Conservation (phyloP, 2,113 vertebrate species). For the Coptodon bakossiorum region DNA sequence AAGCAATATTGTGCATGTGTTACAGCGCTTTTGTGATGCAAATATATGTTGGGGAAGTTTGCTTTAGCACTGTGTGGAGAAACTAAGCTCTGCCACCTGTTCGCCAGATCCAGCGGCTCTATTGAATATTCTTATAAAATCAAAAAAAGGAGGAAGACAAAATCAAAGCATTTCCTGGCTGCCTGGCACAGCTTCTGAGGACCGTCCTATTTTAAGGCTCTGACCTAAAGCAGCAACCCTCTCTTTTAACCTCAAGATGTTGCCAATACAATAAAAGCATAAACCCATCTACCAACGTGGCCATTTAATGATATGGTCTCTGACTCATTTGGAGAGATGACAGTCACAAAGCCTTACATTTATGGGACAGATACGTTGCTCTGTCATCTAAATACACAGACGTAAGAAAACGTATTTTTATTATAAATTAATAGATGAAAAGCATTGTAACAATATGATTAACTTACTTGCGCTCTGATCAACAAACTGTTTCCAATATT, state of each 20-base stretch:
- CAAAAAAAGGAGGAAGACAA: conserved; percentile 12
- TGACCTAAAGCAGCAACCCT: conserved; percentile 64
- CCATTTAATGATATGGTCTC: conserved; percentile 6
- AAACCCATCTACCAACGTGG: neutral
- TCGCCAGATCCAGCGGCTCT: conserved; percentile 73
- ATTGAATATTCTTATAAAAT: conserved; percentile 74
- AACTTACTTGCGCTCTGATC: conserved; percentile 14
- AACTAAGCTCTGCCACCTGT: conserved; percentile 74
- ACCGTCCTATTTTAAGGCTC: conserved; percentile 71
- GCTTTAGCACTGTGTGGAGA: conserved; percentile 51
- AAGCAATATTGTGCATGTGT: conserved; percentile 34
- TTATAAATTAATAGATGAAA: neutral
- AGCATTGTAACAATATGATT: conserved; percentile 2
- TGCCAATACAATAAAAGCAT: conserved; percentile 51
- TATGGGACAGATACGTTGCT: neutral
- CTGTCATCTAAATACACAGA: neutral
- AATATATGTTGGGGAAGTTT: conserved; percentile 68
- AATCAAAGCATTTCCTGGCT: conserved; percentile 78
- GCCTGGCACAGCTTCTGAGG: conserved; percentile 74
- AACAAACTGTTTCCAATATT: conserved; percentile 10
- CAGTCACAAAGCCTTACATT: neutral
- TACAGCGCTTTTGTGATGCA: conserved; percentile 62
- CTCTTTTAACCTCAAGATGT: conserved; percentile 68
- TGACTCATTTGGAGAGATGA: neutral
- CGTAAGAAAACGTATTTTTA: neutral